phyloP scores from a whole-genome alignment of 2,888 invertebrate species.

The Cheilosia grossa region DNA sequence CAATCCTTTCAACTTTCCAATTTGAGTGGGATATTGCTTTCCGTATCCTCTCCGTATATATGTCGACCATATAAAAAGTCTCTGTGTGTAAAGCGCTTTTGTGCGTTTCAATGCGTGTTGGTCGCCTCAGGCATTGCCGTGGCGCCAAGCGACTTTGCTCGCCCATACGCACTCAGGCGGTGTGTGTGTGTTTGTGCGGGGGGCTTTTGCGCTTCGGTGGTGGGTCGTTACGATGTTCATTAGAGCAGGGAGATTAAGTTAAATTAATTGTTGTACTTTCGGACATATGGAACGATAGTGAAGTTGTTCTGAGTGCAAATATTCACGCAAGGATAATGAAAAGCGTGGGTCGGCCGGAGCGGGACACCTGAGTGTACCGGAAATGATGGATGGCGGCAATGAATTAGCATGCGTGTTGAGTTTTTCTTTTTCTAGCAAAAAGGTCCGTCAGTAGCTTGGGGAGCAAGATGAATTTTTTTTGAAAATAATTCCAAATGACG shows the following conservation, averaged over 20 bases:
- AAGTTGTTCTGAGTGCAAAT: slow-evolving; percentile 48
- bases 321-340: slow-evolving; percentile 54
- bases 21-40: slow-evolving; percentile 33
- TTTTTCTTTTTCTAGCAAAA: neutral
- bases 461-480: neutral
- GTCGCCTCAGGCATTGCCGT: slow-evolving; percentile 35
- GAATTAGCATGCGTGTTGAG: slow-evolving; percentile 42
- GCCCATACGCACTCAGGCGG: slow-evolving; percentile 22
- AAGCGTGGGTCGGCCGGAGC: neutral
- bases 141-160: slow-evolving; percentile 54
- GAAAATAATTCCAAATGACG: no score
- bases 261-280: slow-evolving; percentile 61
- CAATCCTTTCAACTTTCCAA: slow-evolving; percentile 58
- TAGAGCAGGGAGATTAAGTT: slow-evolving; percentile 59
- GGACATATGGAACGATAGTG: slow-evolving; percentile 39
- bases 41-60: neutral
- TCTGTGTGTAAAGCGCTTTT: neutral
- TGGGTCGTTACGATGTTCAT: slow-evolving; percentile 42
- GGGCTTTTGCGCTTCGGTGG: slow-evolving; percentile 40
- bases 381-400: slow-evolving; percentile 45
- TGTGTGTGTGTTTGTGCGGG: slow-evolving; percentile 45
- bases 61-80: slow-evolving; percentile 8
- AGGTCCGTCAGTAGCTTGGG: neutral
- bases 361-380: slow-evolving; percentile 19
- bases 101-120: slow-evolving; percentile 8